Conservation (phyloP, 2,113 vertebrate genomes). For the Typhlomys cinereus region DNA sequence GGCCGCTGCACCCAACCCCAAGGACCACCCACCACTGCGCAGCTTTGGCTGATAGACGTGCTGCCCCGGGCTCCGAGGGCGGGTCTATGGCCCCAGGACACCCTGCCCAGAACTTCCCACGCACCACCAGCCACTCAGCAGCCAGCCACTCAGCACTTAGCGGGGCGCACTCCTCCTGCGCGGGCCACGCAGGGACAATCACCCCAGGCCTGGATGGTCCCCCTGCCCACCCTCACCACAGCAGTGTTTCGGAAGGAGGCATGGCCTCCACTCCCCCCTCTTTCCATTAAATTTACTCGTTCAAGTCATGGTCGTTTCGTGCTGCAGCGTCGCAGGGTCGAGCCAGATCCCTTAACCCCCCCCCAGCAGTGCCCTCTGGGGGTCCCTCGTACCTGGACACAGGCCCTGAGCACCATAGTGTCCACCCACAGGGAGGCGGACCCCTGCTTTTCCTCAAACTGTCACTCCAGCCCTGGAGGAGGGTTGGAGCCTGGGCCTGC, state of each 20-base stretch:
- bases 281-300: too few species aligned
- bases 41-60: conserved; percentile 82
- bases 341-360: not conserved
- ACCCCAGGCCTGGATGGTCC: not conserved
- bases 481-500: too few species aligned
- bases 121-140: not conserved
- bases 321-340: not conserved
- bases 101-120: not conserved
- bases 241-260: not conserved
- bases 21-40: not conserved
- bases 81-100: not conserved
- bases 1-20: not conserved
- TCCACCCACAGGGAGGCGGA: not conserved
- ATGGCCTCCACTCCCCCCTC: not conserved
- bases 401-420: not conserved
- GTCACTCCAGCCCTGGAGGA: too few species aligned
- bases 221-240: not conserved
- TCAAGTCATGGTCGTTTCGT: too few species aligned
- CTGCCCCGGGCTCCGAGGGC: conserved; percentile 89
- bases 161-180: not conserved
- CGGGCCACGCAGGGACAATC: not conserved
- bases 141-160: not conserved
- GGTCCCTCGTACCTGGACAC: not conserved
- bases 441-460: too few species aligned
- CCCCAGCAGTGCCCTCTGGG: not conserved